Base-by-base conservation (phyloP, 2,888 invertebrate genomes). In the Dynastes hyllus region DNA sequence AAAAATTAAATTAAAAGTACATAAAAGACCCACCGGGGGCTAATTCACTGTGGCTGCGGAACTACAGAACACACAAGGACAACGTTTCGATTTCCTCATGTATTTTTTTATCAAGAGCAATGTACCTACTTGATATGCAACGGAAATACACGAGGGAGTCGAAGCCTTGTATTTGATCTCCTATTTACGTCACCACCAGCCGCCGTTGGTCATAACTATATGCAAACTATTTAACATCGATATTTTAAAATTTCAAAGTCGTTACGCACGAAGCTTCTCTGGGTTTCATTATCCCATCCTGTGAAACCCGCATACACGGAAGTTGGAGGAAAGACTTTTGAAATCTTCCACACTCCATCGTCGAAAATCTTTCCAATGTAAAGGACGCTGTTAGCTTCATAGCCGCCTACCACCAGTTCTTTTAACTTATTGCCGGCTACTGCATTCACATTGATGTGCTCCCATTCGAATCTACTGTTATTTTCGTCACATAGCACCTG, bases 331-430 rank as follows among this genome's bases (percentile, higher is more conserved):
- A 73, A 73, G 1, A 73, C 73, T 22, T 73, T 73, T 1, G 58
- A 58, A 29, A 73, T 58, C n/a, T 73, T 58, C 73, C 73, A 73
- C 32, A 37, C 37, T 9, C 58, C 73, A 16, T 73, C 32, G 40
- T 58, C n/a, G 22, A 73, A 73, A 5, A 55, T n/a, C n/a, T 55
- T 58, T 5, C 73, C 73, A 16, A 73, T 73, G 16, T 73, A 73
- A 4, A 73, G 11, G 5, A 32, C n/a, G 11, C 16, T n/a, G 1
- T 29, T 37, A 8, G 16, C 37, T 40, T 73, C 73, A 9, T 40
- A 40, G 5, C 73, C 73, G 16, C 73, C 73, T 0, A 58, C 1
- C 5, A 73, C 58, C 11, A 37, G n/a, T 3, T 61, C 22, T 5
- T 73, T 9, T n/a, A 73, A 16, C 1, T 16, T 40, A 4, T 13